Conservation (phyloP, 2,797 vertebrate species). For the Limnodromus scolopaceus region DNA sequence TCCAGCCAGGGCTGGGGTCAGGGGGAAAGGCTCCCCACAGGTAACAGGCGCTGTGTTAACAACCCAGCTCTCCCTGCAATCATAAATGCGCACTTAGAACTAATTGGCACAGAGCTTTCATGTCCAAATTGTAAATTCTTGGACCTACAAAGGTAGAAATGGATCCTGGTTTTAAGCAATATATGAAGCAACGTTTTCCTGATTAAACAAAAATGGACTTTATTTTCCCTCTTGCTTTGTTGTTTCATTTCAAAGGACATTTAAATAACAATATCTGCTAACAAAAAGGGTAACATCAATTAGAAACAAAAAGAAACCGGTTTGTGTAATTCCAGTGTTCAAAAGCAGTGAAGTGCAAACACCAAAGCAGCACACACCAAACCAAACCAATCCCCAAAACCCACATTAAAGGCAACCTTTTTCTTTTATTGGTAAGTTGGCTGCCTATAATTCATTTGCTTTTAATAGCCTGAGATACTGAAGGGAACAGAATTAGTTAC, state of each 20-base stretch:
- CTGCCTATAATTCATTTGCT: background rate
- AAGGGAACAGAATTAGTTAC: background rate
- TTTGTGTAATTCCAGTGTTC: slow-evolving; percentile 32
- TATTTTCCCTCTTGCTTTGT: slow-evolving; percentile 17
- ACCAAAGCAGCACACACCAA: slow-evolving; percentile 35
- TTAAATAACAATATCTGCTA: slow-evolving; percentile 61
- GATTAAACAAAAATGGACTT: slow-evolving; percentile 20
- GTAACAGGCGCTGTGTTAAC: fast-evolving
- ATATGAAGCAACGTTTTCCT: background rate
- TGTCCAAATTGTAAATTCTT: background rate
- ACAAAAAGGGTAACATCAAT: slow-evolving; percentile 38
- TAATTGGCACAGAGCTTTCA: background rate
- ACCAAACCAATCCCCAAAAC: slow-evolving; percentile 47
- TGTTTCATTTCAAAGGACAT: slow-evolving; percentile 40
- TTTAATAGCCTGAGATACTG: background rate
- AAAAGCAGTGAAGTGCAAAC: slow-evolving; percentile 38
- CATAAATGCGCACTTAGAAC: background rate
- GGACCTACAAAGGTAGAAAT: background rate
- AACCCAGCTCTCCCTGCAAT: background rate
- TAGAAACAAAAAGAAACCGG: slow-evolving; percentile 30
- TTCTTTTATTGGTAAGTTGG: background rate
- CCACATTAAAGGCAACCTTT: slow-evolving; percentile 57
- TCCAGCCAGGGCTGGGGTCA: background rate
- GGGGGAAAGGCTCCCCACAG: background rate
- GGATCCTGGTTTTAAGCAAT: background rate